Percentiles rank a stretch among this genome's conserved stretches.
Conservation (phyloP, 2,888 invertebrate species). For the Eulithis testata region DNA sequence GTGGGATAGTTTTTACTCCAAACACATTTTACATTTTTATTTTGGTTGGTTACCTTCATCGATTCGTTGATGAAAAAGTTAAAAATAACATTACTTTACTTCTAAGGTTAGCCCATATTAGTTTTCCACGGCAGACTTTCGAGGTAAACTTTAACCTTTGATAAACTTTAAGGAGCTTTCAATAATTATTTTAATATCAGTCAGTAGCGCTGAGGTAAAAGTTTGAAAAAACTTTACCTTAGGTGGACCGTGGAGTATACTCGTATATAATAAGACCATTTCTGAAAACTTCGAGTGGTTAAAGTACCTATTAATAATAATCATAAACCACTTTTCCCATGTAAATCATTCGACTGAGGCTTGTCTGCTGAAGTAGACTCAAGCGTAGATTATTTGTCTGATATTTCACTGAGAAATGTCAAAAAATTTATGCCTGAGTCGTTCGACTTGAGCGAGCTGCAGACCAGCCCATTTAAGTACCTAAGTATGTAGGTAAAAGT, state of each 20-base stretch:
- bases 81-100: neutral
- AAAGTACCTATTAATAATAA: too few species aligned
- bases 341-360: too few species aligned
- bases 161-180: slow-evolving; percentile 1
- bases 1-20: too few species aligned
- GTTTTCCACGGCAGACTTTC: neutral
- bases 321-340: too few species aligned
- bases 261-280: too few species aligned
- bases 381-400: too few species aligned
- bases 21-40: neutral
- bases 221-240: neutral
- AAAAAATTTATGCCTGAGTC: too few species aligned
- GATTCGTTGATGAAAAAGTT: neutral
- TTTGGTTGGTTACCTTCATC: neutral
- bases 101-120: neutral
- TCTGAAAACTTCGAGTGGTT: too few species aligned
- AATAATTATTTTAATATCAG: neutral
- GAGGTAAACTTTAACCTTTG: neutral
- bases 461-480: neutral
- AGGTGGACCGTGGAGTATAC: too few species aligned
- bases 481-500: neutral
- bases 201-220: neutral
- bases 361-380: too few species aligned
- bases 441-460: too few species aligned
- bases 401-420: too few species aligned